Base-by-base conservation (phyloP, 64 coral and sea anemone genomes). In the Platygyra sinensis region DNA sequence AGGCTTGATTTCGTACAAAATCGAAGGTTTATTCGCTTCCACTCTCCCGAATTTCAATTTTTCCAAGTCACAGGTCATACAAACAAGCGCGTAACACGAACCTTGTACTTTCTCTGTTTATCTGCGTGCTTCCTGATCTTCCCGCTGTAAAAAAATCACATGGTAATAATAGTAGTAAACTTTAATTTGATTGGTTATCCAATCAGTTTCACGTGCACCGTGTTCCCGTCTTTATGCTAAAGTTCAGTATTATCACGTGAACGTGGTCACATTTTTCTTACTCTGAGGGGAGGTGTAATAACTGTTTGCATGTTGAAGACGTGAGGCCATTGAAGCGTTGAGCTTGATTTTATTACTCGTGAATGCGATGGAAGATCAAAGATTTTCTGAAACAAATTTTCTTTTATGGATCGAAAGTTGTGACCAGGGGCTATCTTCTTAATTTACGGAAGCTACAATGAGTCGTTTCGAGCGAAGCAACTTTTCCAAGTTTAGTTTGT, bases 111-210 rank as follows among this genome's bases (percentile, higher is more conserved):
- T 15, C 20, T 65, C 5, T 49, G 2, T 36, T 36, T 50, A 22
- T 0, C 20, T 49, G 39, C 74, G 71, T 16, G 25, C 29, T 73
- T 73, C 30, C 30, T 12, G 0, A 10, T 17, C 7, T 32, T 81
- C 31, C n/a, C 54, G 55, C 59, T 32, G 22, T 19, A 62, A 20
- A 27, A 27, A 39, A 52, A 62, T 84, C 81, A 84, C 81, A 71
- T 84, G 81, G 61, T 30, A 33, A 84, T 49, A 15, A 51, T 10
- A 54, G 8, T 13, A 1, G 60, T 16, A 25, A 28, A 12, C 36
- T 51, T 85, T 85, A 85, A 72, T 85, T 85, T 85, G 62, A 85
- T 85, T 85, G 81, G 81, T 85, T 20, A 85, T 17, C 50, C 15
- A 69, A 72, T 85, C 51, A 85, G 2, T 15, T 85, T 52, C 81